Conservation (phyloP, 2,888 invertebrate genomes). For the Gasteruption jaculator region DNA sequence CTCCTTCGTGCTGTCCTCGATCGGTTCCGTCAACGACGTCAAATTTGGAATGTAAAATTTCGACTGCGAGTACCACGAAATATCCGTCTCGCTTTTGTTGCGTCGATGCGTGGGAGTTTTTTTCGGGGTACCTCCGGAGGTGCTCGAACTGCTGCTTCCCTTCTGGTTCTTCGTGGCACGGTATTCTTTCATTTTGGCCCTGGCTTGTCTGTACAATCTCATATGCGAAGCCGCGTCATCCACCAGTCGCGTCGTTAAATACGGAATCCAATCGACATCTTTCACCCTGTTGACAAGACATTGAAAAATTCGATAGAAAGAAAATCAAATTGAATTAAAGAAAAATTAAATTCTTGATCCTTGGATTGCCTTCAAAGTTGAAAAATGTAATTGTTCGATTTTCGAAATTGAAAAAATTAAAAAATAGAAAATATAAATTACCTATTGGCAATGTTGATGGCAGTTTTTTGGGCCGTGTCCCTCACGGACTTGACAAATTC, state of each 20-base stretch:
- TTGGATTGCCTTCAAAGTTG: too few species aligned
- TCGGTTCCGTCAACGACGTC: conserved; percentile 42
- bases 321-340: neutral
- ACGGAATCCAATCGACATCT: conserved; percentile 86
- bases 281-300: conserved; percentile 56
- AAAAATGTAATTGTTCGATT: conserved; percentile 5
- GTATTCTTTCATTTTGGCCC: conserved; percentile 48
- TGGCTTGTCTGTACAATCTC: conserved; percentile 77
- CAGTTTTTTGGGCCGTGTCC: conserved; percentile 66
- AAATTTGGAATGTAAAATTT: conserved; percentile 58
- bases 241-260: conserved; percentile 79
- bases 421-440: conserved; percentile 29
- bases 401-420: conserved; percentile 9
- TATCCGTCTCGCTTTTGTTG: conserved; percentile 72
- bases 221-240: conserved; percentile 90
- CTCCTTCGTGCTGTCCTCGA: conserved; percentile 32
- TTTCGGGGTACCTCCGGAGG: conserved; percentile 47
- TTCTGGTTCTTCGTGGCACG: conserved; percentile 36
- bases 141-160: conserved; percentile 41
- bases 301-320: conserved; percentile 12
- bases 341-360: neutral
- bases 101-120: conserved; percentile 60
- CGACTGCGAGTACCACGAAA: conserved; percentile 64
- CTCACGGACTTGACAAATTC: conserved; percentile 70
- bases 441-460: conserved; percentile 62